Conservation (phyloP, 2,888 invertebrate species). For the Amphimallon solstitiale region DNA sequence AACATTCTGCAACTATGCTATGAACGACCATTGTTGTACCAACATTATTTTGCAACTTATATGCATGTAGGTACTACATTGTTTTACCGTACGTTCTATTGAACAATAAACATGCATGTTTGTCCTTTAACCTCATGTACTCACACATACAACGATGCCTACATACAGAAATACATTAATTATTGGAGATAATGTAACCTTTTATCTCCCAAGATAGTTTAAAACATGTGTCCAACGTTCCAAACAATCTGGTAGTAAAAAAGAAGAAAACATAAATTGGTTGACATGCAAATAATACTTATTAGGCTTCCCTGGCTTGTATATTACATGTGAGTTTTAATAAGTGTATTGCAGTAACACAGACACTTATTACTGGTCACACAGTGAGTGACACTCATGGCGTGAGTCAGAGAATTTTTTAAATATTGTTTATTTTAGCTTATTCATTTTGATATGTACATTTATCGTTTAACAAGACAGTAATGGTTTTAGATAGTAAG, state of each 20-base stretch:
- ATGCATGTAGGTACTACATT: conserved; percentile 33
- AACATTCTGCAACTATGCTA: conserved; percentile 32
- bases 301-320: conserved; percentile 12
- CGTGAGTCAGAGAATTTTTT: conserved; percentile 5
- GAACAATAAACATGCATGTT: conserved; percentile 24
- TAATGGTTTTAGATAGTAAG: too few species aligned
- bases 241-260: not conserved
- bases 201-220: conserved; percentile 10
- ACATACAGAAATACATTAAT: conserved; percentile 1
- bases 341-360: conserved; percentile 5
- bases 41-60: conserved; percentile 34
- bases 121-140: conserved; percentile 32
- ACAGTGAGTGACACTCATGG: conserved; percentile 6
- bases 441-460: not conserved
- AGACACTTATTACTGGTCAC: conserved; percentile 19
- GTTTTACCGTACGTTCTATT: conserved; percentile 32
- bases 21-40: conserved; percentile 29
- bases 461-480: not conserved
- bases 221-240: conserved; percentile 2
- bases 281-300: conserved; percentile 16
- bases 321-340: not conserved
- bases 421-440: not conserved
- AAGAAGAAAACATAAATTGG: not conserved
- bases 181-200: conserved; percentile 9
- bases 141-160: not conserved